These are phyloP conservation scores for Apamea epomidion DNA, from an alignment of 2,888 invertebrate genomes.

Conservation along the genomic window DNA sequence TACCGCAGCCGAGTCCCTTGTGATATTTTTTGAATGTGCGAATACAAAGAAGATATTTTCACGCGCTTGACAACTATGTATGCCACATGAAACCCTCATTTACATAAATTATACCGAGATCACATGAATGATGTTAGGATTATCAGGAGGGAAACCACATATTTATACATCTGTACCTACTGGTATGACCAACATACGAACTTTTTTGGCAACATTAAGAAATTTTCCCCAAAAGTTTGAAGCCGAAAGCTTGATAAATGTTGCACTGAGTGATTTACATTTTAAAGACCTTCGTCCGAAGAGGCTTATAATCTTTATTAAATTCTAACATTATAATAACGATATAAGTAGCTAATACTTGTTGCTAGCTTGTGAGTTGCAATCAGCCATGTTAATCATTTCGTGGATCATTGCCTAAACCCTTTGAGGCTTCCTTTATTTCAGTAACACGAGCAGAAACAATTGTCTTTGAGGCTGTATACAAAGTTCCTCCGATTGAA, in stretches of 20 bases:
- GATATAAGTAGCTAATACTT: slow-evolving; percentile 9
- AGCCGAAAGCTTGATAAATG: slow-evolving; percentile 36
- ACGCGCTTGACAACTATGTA: slow-evolving; percentile 48
- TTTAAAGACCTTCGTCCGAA: slow-evolving; percentile 10
- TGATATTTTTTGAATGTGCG: slow-evolving; percentile 30
- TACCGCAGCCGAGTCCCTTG: slow-evolving; percentile 45
- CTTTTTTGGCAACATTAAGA: slow-evolving; percentile 39
- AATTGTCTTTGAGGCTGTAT: slow-evolving; percentile 85
- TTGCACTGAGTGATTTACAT: slow-evolving; percentile 30
- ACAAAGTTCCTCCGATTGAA: slow-evolving; percentile 87
- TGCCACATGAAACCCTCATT: slow-evolving; percentile 49
- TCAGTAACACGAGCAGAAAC: slow-evolving; percentile 82
- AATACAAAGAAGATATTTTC: slow-evolving; percentile 24
- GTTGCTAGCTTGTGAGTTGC: slow-evolving; percentile 30
- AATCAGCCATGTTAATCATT: slow-evolving; percentile 74
- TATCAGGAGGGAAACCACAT: slow-evolving; percentile 41
- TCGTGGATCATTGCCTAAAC: slow-evolving; percentile 78
- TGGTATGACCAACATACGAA: slow-evolving; percentile 23
- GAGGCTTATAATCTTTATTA: slow-evolving; percentile 3
- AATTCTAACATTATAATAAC: slow-evolving; percentile 6
- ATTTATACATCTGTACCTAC: slow-evolving; percentile 33
- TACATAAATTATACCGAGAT: slow-evolving; percentile 55
- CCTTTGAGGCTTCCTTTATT: slow-evolving; percentile 84
- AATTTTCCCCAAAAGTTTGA: slow-evolving; percentile 28
- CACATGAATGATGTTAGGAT: slow-evolving; percentile 56